Evolutionary conservation across 1,140 invertebrate species (phyloP).

Genomic region (Bombus polaris): DNA sequence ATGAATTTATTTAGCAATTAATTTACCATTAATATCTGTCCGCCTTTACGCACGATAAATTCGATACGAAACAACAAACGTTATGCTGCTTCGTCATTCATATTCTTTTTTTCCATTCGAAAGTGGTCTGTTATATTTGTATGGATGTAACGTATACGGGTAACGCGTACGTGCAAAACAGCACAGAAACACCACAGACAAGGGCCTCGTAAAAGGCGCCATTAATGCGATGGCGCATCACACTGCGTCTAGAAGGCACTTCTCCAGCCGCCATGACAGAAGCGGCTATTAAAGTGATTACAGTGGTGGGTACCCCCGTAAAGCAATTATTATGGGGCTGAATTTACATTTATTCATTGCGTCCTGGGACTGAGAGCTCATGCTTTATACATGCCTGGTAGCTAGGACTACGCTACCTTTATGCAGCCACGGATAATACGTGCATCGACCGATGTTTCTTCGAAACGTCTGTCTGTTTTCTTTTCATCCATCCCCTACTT

Average conservation of each 20-base stretch:
- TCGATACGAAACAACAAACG: neutral
- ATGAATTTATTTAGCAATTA: neutral
- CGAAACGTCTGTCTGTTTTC: neutral
- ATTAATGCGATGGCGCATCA: constrained; percentile 60
- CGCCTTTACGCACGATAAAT: neutral
- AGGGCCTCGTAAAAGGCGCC: constrained; percentile 58
- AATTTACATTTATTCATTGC: constrained; percentile 79
- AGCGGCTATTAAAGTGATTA: constrained; percentile 78
- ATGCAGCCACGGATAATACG: constrained; percentile 65
- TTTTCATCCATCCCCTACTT: neutral
- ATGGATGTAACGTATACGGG: too few relatives aligned
- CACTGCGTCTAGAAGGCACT: constrained; percentile 43
- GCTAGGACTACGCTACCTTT: constrained; percentile 72
- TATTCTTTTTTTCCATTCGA: neutral
- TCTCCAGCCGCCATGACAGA: constrained; percentile 60
- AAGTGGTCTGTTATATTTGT: too few relatives aligned
- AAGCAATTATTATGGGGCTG: constrained; percentile 76
- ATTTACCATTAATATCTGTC: neutral
- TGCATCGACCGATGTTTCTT: constrained; percentile 51
- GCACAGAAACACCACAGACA: neutral
- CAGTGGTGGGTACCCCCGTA: constrained; percentile 70
- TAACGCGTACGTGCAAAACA: neutral
- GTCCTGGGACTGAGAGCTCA: constrained; percentile 64
- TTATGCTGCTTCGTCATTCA: neutral
- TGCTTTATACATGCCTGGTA: constrained; percentile 74